A percentile compares a stretch with the other conserved stretches of the same genome.
Conservation (phyloP, 2,797 vertebrate genomes). For the Coluber constrictor region DNA sequence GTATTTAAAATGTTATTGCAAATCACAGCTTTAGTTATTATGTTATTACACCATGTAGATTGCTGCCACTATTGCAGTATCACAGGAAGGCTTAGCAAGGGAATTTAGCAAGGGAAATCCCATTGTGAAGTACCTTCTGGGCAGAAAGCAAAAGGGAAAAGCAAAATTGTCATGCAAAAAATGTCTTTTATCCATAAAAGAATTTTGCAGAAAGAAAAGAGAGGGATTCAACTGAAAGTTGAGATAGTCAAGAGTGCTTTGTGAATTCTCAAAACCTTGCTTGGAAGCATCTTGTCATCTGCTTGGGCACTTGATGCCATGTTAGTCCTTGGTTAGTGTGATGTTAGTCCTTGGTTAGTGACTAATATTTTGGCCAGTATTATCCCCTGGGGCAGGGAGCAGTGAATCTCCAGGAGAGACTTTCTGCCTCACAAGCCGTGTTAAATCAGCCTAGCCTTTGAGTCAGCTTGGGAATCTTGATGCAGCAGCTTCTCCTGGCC, state of each 20-base stretch:
- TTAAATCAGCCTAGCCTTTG: background rate
- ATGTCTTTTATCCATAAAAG: background rate
- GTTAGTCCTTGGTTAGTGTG: background rate
- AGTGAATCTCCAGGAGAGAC: background rate
- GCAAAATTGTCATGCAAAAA: background rate
- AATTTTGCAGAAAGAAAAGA: background rate
- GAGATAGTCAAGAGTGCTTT: background rate
- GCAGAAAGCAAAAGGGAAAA: background rate
- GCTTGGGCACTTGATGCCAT: background rate
- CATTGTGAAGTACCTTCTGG: background rate
- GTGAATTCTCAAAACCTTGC: background rate
- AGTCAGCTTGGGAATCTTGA: background rate
- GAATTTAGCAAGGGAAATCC: background rate
- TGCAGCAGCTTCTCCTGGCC: background rate
- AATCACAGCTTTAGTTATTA: background rate
- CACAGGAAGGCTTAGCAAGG: background rate
- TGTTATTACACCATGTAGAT: background rate
- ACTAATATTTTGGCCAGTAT: background rate
- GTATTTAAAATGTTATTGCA: background rate
- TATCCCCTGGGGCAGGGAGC: background rate
- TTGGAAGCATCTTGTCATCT: background rate
- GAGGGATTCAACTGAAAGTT: background rate
- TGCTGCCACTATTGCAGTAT: background rate
- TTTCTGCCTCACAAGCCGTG: background rate
- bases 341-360: background rate